phyloP scores from a whole-genome alignment of 2,113 vertebrate genomes.

The Lagopus muta region DNA sequence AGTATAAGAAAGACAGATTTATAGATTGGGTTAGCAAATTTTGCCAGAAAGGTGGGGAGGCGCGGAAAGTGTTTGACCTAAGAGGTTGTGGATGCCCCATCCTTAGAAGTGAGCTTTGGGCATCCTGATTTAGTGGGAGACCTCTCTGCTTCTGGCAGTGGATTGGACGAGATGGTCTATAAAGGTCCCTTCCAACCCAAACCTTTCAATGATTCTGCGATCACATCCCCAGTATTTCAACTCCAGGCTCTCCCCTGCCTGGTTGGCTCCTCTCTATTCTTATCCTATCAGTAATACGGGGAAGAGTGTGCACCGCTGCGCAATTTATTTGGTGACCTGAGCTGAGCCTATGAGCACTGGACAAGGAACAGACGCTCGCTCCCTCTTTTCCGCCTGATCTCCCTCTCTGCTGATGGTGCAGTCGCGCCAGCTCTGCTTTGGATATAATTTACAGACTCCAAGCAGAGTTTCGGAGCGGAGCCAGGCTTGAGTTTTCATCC shows the following conservation, averaged over 20 bases:
- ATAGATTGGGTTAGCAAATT: too few species aligned
- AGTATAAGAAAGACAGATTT: too few species aligned
- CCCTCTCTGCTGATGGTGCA: background rate
- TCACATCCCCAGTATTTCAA: background rate
- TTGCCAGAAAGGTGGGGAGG: too few species aligned
- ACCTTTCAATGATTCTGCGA: background rate
- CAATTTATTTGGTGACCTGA: background rate
- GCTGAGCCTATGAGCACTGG: background rate
- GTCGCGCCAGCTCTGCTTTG: rapidly evolving
- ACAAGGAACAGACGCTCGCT: background rate
- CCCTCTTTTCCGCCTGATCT: rapidly evolving
- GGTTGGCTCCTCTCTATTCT: background rate
- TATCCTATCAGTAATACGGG: background rate
- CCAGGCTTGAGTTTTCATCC: background rate
- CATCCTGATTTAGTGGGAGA: too few species aligned
- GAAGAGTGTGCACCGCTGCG: background rate
- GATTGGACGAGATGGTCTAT: too few species aligned
- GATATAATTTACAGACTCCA: background rate
- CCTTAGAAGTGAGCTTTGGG: too few species aligned
- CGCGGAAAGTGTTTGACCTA: too few species aligned
- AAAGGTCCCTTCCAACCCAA: too few species aligned
- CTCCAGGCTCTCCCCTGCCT: background rate
- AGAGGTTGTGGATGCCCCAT: too few species aligned
- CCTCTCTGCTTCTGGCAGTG: too few species aligned
- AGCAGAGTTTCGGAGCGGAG: background rate